Base-by-base conservation (phyloP, 2,113 vertebrate species). In the Catharus bicknelli region DNA sequence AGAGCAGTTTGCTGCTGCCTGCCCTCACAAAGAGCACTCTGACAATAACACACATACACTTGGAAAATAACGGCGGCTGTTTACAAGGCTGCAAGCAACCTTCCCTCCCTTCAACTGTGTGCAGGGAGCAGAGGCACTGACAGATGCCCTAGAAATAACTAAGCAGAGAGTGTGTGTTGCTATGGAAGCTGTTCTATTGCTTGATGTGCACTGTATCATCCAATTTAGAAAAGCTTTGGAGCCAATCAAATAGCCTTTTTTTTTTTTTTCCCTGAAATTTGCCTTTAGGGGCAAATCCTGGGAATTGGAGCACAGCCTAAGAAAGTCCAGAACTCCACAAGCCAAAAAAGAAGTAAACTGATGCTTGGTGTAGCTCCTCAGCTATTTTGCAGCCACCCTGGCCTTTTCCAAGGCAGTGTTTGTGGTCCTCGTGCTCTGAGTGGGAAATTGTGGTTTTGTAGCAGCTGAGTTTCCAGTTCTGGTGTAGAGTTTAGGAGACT, bases 61-160 rank as follows among this genome's bases (percentile, higher is more conserved):
- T 54, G 30, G 54, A 15, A 43, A 90, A 59, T 42, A 67, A 68
- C 0, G 3, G 85, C 5, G 68, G 36, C 79, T 93, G 82, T 83
- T 96, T 59, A 70, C 79, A 32, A 57, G 79, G 75, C 91, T 93
- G 75, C 43, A 5, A 88, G 79, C 43, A 88, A 42, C 67, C 47
- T 55, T 81, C 94, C 32, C 36, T 92, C 80, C 66, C 67, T 34
- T 48, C 62, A 53, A 63, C 62, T 34, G 89, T 83, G 75, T 74
- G 59, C 93, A 86, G 87, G 34, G 91, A 91, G 55, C 55, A 73
- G 45, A 86, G 90, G 42, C 79, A 64, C 68, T 85, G 84, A 91
- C 89, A 93, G 91, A 89, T 94, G 91, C 91, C 91, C 93, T 81
- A 91, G 95, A 94, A 96, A 96, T 91, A 93, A 90, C 40, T 40